Evolutionary conservation across 35 echinoderm and acorn worm species (phyloP).

Genomic region (Acanthaster planci): DNA sequence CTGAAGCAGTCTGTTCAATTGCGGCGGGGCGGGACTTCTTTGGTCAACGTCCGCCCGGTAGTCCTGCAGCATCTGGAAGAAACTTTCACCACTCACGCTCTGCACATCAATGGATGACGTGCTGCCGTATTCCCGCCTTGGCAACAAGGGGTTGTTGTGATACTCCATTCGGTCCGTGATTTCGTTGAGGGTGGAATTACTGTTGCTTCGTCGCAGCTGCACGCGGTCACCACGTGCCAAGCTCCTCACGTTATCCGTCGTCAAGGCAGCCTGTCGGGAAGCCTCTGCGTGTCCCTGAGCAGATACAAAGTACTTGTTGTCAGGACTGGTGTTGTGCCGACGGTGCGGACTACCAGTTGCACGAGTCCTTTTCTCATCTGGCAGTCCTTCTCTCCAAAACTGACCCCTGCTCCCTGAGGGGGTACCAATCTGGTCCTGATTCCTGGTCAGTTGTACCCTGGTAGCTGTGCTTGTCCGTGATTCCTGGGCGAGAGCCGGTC

Average conservation of each 20-base stretch:
- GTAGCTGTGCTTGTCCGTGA: slow-evolving; percentile 29
- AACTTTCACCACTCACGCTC: slow-evolving; percentile 90
- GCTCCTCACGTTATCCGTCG: slow-evolving; percentile 78
- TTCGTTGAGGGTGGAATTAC: slow-evolving; percentile 91
- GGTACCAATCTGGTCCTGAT: slow-evolving; percentile 28
- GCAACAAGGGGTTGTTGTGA: slow-evolving; percentile 4
- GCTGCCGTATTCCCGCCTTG: slow-evolving; percentile 77
- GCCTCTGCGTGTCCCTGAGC: slow-evolving; percentile 52
- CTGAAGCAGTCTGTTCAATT: slow-evolving; percentile 87
- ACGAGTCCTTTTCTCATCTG: slow-evolving; percentile 54
- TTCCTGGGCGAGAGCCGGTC: slow-evolving; percentile 44
- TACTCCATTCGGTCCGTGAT: slow-evolving; percentile 18
- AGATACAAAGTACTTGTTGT: slow-evolving; percentile 77
- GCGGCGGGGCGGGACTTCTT: slow-evolving; percentile 92
- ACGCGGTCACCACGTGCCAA: slow-evolving; percentile 49
- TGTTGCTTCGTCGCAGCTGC: slow-evolving; percentile 74
- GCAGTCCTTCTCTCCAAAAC: slow-evolving; percentile 66
- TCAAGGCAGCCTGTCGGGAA: slow-evolving; percentile 70
- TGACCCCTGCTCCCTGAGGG: slow-evolving; percentile 14
- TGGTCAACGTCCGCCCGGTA: slow-evolving; percentile 83
- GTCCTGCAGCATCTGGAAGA: slow-evolving; percentile 95
- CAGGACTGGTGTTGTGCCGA: slow-evolving; percentile 90
- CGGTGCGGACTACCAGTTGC: slow-evolving; percentile 48
- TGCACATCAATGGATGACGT: slow-evolving; percentile 93
- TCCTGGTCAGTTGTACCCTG: slow-evolving; percentile 36